phyloP scores from a whole-genome alignment of 2,888 invertebrate species.

The Cecidostiba fungosa region DNA sequence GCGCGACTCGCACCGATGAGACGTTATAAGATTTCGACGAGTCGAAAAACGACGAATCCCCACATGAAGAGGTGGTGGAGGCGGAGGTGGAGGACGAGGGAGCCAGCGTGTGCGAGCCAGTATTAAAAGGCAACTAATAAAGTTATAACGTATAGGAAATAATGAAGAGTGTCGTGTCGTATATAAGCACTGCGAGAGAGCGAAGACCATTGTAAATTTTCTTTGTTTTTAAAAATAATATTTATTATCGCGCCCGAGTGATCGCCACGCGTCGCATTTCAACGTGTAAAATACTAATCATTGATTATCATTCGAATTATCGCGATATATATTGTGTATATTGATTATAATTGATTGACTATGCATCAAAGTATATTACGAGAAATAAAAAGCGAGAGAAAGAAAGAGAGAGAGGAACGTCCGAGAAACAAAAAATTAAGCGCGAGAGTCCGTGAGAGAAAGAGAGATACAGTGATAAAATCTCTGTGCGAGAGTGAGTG shows the following conservation, averaged over 20 bases:
- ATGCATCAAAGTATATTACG: slow-evolving; percentile 68
- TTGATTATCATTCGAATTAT: slow-evolving; percentile 78
- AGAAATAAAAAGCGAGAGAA: slow-evolving; percentile 23
- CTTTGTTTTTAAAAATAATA: slow-evolving; percentile 76
- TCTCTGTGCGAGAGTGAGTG: slow-evolving; percentile 63
- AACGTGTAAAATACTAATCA: slow-evolving; percentile 79
- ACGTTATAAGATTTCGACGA: slow-evolving; percentile 27
- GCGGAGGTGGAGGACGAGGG: slow-evolving; percentile 32
- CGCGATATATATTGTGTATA: slow-evolving; percentile 77
- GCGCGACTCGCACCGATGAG: slow-evolving; percentile 38
- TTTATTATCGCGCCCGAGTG: slow-evolving; percentile 77
- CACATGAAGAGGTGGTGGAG: background rate
- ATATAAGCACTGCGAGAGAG: slow-evolving; percentile 51
- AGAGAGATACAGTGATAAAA: slow-evolving; percentile 66
- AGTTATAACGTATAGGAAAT: slow-evolving; percentile 29
- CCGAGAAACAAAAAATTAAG: slow-evolving; percentile 18
- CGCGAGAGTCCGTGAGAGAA: slow-evolving; percentile 50
- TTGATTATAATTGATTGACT: slow-evolving; percentile 72
- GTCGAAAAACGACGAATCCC: background rate
- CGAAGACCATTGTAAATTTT: slow-evolving; percentile 78
- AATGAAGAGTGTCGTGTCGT: slow-evolving; percentile 55
- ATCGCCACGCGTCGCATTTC: slow-evolving; percentile 74
- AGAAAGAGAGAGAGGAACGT: slow-evolving; percentile 50
- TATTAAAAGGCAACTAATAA: slow-evolving; percentile 62
- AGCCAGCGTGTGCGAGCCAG: slow-evolving; percentile 59